Conservation (phyloP, 1,140 invertebrate genomes). For the Spodoptera frugiperda region DNA sequence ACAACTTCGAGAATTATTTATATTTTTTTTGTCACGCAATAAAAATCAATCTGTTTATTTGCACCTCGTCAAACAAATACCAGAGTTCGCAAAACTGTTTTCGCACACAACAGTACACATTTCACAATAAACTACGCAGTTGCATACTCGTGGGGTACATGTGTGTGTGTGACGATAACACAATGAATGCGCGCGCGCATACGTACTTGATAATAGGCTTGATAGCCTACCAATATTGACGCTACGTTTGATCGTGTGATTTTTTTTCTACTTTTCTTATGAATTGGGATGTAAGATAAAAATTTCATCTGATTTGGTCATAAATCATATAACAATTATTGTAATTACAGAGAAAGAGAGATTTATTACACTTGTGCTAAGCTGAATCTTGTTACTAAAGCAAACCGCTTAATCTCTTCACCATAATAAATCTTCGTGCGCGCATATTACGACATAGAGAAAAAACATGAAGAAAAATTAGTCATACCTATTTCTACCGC, state of each 20-base stretch:
- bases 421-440: too few relatives aligned
- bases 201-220: constrained; percentile 51
- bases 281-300: not conserved
- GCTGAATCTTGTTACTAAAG: too few relatives aligned
- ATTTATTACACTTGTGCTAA: too few relatives aligned
- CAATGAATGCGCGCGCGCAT: constrained; percentile 49
- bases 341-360: too few relatives aligned
- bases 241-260: constrained; percentile 22
- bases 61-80: constrained; percentile 30
- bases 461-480: too few relatives aligned
- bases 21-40: not conserved
- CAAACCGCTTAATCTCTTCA: too few relatives aligned
- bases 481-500: too few relatives aligned
- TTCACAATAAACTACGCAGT: constrained; percentile 65
- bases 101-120: constrained; percentile 47
- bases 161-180: constrained; percentile 52
- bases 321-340: too few relatives aligned
- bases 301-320: too few relatives aligned
- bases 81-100: constrained; percentile 33
- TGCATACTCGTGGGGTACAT: constrained; percentile 47
- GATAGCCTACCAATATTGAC: constrained; percentile 38
- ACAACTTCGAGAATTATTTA: not conserved
- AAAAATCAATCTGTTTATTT: constrained; percentile 39
- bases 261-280: not conserved
- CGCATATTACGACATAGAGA: too few relatives aligned